These are phyloP conservation scores for Ephestia elutella DNA, from an alignment of 1,140 invertebrate species.

Conservation along the genomic window DNA sequence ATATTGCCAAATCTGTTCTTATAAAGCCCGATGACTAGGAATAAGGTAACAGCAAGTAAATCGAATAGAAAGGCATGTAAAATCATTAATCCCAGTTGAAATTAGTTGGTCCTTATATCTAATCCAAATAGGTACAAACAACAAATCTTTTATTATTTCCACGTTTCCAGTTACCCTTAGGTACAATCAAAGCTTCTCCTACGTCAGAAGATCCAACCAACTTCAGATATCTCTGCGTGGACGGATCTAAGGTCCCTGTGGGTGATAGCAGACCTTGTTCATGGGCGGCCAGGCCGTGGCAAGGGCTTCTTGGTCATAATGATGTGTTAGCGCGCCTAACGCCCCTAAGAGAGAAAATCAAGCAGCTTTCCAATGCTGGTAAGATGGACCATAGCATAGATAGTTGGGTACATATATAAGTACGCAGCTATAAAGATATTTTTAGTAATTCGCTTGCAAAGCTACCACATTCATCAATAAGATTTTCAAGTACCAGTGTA, in stretches of 20 bases:
- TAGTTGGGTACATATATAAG: background rate
- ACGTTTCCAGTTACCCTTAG: constrained; percentile 73
- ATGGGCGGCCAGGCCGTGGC: constrained; percentile 88
- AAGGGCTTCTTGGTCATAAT: constrained; percentile 80
- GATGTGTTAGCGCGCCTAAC: constrained; percentile 72
- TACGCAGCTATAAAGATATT: too few relatives aligned
- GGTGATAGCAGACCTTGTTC: constrained; percentile 81
- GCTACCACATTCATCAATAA: too few relatives aligned
- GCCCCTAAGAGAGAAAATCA: constrained; percentile 62
- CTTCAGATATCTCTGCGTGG: constrained; percentile 86
- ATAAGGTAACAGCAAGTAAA: too few relatives aligned
- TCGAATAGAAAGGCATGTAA: too few relatives aligned
- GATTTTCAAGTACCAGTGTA: too few relatives aligned
- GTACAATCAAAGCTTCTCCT: constrained; percentile 63
- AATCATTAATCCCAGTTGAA: too few relatives aligned
- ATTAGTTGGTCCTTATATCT: too few relatives aligned
- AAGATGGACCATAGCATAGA: constrained; percentile 15
- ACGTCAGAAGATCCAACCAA: constrained; percentile 76
- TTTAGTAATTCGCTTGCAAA: too few relatives aligned
- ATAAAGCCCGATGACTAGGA: too few relatives aligned
- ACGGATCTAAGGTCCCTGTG: constrained; percentile 82
- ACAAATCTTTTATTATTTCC: too few relatives aligned
- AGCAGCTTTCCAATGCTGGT: constrained; percentile 57
- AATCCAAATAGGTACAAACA: too few relatives aligned
- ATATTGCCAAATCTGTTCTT: too few relatives aligned